phyloP scores from a whole-genome alignment of 2,888 invertebrate genomes.

The Lobophora halterata region DNA sequence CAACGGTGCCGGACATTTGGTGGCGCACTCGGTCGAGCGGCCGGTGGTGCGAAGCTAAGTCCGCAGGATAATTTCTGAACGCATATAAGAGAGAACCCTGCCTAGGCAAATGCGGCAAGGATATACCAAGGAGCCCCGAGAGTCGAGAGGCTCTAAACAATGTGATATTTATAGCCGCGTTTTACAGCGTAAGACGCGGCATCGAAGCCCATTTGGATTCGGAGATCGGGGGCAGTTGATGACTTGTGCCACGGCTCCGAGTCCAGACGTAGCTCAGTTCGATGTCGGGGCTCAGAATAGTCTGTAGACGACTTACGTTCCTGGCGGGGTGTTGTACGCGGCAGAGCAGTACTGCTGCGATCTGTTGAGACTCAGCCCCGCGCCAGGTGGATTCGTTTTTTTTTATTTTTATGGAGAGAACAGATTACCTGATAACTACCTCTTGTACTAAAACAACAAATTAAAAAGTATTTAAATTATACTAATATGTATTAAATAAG shows the following conservation, averaged over 20 bases:
- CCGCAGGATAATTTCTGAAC: slow-evolving; percentile 72
- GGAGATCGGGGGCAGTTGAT: slow-evolving; percentile 10
- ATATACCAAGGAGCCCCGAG: slow-evolving; percentile 60
- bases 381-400: slow-evolving; percentile 39
- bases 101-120: slow-evolving; percentile 38
- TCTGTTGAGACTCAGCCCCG: slow-evolving; percentile 82
- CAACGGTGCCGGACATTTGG: slow-evolving; percentile 52
- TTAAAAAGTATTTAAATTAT: no score
- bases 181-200: slow-evolving; percentile 49
- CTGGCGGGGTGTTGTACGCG: slow-evolving; percentile 70
- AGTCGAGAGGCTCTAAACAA: slow-evolving; percentile 71
- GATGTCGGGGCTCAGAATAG: slow-evolving; percentile 81
- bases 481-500: no score
- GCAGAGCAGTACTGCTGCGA: slow-evolving; percentile 63
- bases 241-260: slow-evolving; percentile 4
- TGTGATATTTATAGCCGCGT: slow-evolving; percentile 57
- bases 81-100: slow-evolving; percentile 79
- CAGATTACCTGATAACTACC: no score
- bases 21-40: slow-evolving; percentile 80
- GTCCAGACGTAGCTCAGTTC: slow-evolving; percentile 47
- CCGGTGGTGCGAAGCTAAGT: slow-evolving; percentile 74
- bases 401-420: slow-evolving; percentile 5
- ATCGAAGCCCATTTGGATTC: slow-evolving; percentile 57
- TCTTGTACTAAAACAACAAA: no score
- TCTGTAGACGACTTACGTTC: no score